These are phyloP conservation scores for Nemurella pictetii DNA, from an alignment of 2,888 invertebrate species.

Conservation along the genomic window DNA sequence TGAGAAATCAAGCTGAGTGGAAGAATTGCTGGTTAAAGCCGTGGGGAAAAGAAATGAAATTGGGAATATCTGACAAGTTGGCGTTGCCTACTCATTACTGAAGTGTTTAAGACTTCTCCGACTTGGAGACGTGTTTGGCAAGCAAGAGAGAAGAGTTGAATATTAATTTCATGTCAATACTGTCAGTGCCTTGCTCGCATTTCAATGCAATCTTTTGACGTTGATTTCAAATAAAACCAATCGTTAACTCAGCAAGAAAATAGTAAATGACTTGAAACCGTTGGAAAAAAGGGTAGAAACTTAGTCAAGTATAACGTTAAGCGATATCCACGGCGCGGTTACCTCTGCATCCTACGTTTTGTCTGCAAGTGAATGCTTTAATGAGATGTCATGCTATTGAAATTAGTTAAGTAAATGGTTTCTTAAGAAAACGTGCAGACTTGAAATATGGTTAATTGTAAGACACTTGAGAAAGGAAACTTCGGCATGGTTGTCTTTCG, in stretches of 20 bases:
- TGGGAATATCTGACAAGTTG: not conserved
- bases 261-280: not conserved
- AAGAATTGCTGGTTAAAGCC: not conserved
- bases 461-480: not conserved
- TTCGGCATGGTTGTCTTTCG: not conserved
- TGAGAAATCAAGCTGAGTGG: not conserved
- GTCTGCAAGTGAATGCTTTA: not conserved
- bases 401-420: not conserved
- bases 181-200: not conserved
- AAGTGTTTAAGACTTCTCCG: too few species aligned
- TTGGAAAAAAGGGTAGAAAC: not conserved
- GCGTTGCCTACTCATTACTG: not conserved
- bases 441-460: not conserved
- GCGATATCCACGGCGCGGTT: not conserved
- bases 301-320: not conserved
- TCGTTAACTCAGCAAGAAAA: not conserved
- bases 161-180: not conserved
- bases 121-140: not conserved
- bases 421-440: not conserved
- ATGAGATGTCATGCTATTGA: not conserved
- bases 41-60: not conserved
- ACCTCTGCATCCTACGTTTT: not conserved
- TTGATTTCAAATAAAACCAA: not conserved
- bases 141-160: not conserved
- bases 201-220: not conserved